A percentile compares a stretch with the other conserved stretches of the same genome.
Evolutionary conservation across 2,888 invertebrate genomes (phyloP).

Genomic region (Frankliniella intonsa): DNA sequence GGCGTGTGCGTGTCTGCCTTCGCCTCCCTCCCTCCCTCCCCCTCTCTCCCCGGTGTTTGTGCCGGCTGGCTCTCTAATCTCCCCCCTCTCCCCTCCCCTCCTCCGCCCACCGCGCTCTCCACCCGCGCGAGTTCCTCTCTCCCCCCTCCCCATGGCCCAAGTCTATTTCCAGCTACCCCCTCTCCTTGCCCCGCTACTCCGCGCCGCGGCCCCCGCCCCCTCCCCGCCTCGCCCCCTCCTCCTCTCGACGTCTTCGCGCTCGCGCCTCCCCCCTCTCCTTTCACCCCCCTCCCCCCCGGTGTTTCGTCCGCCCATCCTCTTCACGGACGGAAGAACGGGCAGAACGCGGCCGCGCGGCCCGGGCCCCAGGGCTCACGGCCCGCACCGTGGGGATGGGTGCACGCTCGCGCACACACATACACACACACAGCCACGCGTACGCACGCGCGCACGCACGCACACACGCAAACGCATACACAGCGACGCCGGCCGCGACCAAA

Average conservation of each 20-base stretch:
- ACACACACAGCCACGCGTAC: too few species aligned
- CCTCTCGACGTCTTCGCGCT: not conserved
- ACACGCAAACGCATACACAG: not conserved
- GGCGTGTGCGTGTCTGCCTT: not conserved
- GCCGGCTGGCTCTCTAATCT: constrained; percentile 25
- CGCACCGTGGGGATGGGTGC: too few species aligned
- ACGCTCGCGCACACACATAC: too few species aligned
- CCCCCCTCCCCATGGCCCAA: not conserved
- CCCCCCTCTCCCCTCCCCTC: not conserved
- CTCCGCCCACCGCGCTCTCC: not conserved
- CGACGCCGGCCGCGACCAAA: not conserved
- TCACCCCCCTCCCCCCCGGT: not conserved
- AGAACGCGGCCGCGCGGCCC: not conserved
- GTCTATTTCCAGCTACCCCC: constrained; percentile 17
- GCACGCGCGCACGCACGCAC: not conserved
- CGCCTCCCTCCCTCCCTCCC: not conserved
- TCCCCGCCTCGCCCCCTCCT: not conserved
- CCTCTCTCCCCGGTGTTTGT: not conserved
- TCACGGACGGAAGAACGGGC: not conserved
- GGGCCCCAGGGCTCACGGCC: too few species aligned
- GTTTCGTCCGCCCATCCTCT: not conserved
- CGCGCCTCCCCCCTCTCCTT: not conserved
- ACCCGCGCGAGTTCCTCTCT: not conserved
- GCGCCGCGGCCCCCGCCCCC: not conserved
- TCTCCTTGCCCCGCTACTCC: not conserved